These are phyloP conservation scores for Drosophila tani DNA, from an alignment of 1,140 invertebrate genomes.

Conservation along the genomic window DNA sequence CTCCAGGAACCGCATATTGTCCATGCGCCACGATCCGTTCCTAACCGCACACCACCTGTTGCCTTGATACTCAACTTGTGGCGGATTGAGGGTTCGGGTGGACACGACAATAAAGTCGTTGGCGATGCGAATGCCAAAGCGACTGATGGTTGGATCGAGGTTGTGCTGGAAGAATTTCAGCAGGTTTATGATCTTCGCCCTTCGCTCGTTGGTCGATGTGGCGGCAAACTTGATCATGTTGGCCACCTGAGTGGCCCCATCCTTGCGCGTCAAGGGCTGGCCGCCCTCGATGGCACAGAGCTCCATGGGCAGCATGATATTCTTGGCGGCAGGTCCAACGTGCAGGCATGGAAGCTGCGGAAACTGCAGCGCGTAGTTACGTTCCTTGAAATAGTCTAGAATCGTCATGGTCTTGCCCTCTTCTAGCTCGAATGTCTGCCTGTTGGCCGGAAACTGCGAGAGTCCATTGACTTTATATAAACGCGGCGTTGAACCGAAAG, in stretches of 20 bases:
- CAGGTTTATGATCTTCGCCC: too few species aligned
- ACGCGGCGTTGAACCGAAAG: constrained; percentile 49
- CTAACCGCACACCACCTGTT: constrained; percentile 2
- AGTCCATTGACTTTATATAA: constrained; percentile 86
- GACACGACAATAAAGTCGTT: constrained; percentile 86
- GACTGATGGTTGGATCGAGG: constrained; percentile 85
- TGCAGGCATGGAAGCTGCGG: constrained; percentile 88
- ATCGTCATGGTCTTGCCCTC: constrained; percentile 80
- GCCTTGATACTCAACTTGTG: constrained; percentile 85
- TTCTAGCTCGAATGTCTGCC: too few species aligned
- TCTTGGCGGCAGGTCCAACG: constrained; percentile 86
- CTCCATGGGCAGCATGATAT: constrained; percentile 87
- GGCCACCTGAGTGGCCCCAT: too few species aligned
- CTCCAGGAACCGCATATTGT: constrained; percentile 45
- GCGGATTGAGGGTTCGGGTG: constrained; percentile 87
- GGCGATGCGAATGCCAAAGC: constrained; percentile 87
- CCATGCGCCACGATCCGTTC: constrained; percentile 64
- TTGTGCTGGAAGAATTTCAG: too few species aligned
- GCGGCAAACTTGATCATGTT: too few species aligned
- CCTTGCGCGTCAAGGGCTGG: constrained; percentile 88
- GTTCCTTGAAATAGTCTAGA: constrained; percentile 85
- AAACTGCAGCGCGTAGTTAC: constrained; percentile 82
- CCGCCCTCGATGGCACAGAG: constrained; percentile 87
- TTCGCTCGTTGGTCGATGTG: too few species aligned
- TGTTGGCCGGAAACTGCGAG: constrained; percentile 58